Evolutionary conservation across 2,888 invertebrate genomes (phyloP).

Genomic region (Cataglyphis cursor): DNA sequence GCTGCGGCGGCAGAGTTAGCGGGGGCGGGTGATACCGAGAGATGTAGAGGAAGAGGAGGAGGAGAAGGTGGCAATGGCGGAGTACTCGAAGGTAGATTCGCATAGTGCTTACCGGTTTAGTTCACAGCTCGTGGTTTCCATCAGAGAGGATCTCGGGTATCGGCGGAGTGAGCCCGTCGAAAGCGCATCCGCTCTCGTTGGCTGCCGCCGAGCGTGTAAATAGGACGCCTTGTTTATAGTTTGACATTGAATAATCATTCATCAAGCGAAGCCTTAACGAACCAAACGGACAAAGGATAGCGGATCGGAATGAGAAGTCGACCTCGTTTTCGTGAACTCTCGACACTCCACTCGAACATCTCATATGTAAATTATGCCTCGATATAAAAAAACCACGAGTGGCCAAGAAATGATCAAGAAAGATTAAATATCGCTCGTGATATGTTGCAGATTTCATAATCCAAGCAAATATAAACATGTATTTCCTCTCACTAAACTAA

Average conservation of each 20-base stretch:
- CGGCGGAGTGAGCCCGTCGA: conserved; percentile 60
- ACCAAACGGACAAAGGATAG: conserved; percentile 65
- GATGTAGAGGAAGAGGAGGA: background rate
- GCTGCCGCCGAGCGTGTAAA: conserved; percentile 64
- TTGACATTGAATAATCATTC: conserved; percentile 73
- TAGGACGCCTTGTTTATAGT: conserved; percentile 67
- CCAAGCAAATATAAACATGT: background rate
- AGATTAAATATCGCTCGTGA: background rate
- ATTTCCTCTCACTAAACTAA: background rate
- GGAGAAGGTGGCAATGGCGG: background rate
- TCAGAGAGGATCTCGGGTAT: conserved; percentile 54
- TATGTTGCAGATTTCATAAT: background rate
- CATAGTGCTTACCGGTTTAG: conserved; percentile 65
- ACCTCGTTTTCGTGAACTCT: conserved; percentile 62
- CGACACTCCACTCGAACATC: background rate
- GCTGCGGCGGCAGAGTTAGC: conserved; percentile 40
- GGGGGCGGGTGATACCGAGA: conserved; percentile 21
- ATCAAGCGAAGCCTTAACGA: conserved; percentile 71
- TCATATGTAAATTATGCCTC: conserved; percentile 26
- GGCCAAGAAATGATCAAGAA: background rate
- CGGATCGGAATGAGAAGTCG: conserved; percentile 48
- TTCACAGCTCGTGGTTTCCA: conserved; percentile 63
- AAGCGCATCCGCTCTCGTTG: conserved; percentile 63
- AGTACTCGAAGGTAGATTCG: conserved; percentile 39
- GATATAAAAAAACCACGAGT: conserved; percentile 31